Evolutionary conservation across 2,797 vertebrate genomes (phyloP), one percentile per base, ranked within the genome.

Genomic region (Sebastes diaconus): DNA sequence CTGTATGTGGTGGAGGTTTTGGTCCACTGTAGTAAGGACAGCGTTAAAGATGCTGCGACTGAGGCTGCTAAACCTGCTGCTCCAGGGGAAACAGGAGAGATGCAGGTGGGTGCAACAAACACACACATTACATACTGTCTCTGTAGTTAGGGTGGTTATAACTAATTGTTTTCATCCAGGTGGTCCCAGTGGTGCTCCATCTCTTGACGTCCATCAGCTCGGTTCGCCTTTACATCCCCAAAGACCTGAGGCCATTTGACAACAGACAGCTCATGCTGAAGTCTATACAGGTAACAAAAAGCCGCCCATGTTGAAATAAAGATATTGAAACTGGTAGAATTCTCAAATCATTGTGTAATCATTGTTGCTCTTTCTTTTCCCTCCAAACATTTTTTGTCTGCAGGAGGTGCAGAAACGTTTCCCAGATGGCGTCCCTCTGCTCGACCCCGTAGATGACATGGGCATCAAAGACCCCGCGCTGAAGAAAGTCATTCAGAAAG

Each of bases 371-470:
- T 30, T 7, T 52, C 1, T 73, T 74, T 32, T 60, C 2, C 12
- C 14, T 70, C 13, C 5, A 30, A 61, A 59, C 36, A 3, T 73
- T 39, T 36, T 39, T 36, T 50, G 6, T 71, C 52, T 24, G 32
- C 83, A 99, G 98, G 99, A 99, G 92, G 98, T 99, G 57, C 97
- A 99, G 93, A 99, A 97, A 81, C 97, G 97, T 8, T 99, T 99
- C 90, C 98, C 98, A 1, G 98, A 99, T 58, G 97, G 98, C 2
- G 89, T 99, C 13, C 98, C 99, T 0, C 90, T 99, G 72, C 92
- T 99, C 27, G 99, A 99, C 87, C 98, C 98, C 20, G 93, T 99
- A 24, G 98, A 99, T 42, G 98, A 99, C 87, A 99, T 99, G 99
- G 98, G 98, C 71, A 99, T 99, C 91, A 99, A 98, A 77, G 99